A percentile compares a stretch with the other conserved stretches of the same genome.
Evolutionary conservation across 2,797 vertebrate genomes (phyloP).

Genomic region (Echeneis naucrates): DNA sequence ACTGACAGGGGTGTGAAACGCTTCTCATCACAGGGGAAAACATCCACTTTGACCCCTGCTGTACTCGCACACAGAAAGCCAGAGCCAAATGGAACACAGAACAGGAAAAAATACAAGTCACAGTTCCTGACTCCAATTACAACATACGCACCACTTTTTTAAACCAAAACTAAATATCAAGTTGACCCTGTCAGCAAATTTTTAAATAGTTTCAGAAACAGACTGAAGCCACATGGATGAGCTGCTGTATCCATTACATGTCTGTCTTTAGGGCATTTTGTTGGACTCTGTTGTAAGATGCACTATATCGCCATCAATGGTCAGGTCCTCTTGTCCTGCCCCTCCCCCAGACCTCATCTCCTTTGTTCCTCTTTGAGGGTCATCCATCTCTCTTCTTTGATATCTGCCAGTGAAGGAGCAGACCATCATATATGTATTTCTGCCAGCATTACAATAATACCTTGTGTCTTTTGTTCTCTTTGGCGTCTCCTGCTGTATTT

Average conservation of each 20-base stretch:
- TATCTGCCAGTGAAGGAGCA: slow-evolving; percentile 44
- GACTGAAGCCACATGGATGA: not conserved
- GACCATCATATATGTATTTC: slow-evolving; percentile 35
- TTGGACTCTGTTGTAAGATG: slow-evolving; percentile 27
- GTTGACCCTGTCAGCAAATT: slow-evolving; percentile 38
- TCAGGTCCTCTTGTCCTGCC: slow-evolving; percentile 41
- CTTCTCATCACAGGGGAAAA: slow-evolving; percentile 37
- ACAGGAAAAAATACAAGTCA: slow-evolving; percentile 34
- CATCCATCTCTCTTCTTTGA: slow-evolving; percentile 53
- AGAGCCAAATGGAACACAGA: slow-evolving; percentile 37
- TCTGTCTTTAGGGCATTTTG: slow-evolving; percentile 27
- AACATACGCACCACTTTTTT: slow-evolving; percentile 28
- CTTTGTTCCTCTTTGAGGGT: slow-evolving; percentile 54
- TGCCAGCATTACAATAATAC: slow-evolving; percentile 18
- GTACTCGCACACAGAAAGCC: slow-evolving; percentile 16
- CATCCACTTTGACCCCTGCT: slow-evolving; percentile 30
- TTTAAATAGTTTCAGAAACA: slow-evolving; percentile 27
- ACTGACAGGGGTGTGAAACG: slow-evolving; percentile 31
- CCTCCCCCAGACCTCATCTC: slow-evolving; percentile 55
- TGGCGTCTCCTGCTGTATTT: slow-evolving; percentile 12
- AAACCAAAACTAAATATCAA: slow-evolving; percentile 35
- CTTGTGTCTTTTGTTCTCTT: slow-evolving; percentile 26
- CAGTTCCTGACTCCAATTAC: slow-evolving; percentile 9
- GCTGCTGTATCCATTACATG: not conserved
- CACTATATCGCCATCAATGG: slow-evolving; percentile 33